These are phyloP conservation scores for Dryomyza anilis DNA, from an alignment of 2,888 invertebrate genomes.

Conservation along the genomic window DNA sequence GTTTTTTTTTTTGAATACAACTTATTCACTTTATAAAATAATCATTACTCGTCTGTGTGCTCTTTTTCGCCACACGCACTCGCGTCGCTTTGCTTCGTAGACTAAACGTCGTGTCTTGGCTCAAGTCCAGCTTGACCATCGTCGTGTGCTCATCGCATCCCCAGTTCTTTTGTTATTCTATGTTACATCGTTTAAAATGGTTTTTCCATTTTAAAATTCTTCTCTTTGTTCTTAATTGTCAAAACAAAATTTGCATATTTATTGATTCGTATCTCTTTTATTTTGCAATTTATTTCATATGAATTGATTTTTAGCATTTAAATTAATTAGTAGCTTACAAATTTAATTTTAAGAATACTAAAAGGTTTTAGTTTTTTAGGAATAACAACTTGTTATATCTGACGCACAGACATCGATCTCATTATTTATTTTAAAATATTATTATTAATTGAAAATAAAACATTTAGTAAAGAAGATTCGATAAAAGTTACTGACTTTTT, in stretches of 20 bases:
- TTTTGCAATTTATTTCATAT: no score
- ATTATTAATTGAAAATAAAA: no score
- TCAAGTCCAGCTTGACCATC: neutral
- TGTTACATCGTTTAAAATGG: neutral
- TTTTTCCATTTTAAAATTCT: neutral
- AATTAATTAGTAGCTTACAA: no score
- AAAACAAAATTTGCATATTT: neutral
- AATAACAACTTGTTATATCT: no score
- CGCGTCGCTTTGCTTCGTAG: conserved; percentile 9
- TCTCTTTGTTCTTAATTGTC: neutral
- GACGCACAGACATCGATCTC: no score
- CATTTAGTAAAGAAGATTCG: no score
- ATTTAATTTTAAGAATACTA: no score
- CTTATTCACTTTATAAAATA: neutral
- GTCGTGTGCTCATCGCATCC: neutral
- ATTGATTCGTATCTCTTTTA: no score
- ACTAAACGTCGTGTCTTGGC: neutral
- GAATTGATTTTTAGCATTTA: no score
- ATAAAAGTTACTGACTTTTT: no score
- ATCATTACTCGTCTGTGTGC: neutral
- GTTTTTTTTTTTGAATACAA: neutral
- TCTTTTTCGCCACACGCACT: neutral
- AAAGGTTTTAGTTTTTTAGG: no score
- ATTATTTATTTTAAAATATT: no score
- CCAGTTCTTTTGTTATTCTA: neutral